Percentiles rank a stretch among this genome's conserved stretches.
phyloP scores from a whole-genome alignment of 2,113 vertebrate species.

The Carettochelys insculpta region DNA sequence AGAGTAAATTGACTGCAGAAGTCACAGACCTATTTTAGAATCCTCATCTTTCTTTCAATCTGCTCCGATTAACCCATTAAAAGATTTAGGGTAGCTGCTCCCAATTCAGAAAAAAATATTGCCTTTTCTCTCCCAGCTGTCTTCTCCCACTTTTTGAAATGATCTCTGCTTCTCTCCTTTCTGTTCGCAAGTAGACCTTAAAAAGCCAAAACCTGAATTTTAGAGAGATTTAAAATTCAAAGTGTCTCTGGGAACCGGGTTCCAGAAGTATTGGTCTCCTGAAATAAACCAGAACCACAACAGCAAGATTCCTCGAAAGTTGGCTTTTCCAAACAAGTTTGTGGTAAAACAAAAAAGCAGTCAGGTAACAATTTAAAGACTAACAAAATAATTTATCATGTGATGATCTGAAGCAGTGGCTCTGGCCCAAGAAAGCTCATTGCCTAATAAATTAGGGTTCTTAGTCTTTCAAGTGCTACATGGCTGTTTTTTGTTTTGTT shows the following conservation, averaged over 20 bases:
- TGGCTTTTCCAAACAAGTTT: not conserved
- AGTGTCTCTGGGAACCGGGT: fast-evolving
- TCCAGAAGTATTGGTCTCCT: not conserved
- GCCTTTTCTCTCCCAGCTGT: not conserved
- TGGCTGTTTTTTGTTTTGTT: too few species aligned
- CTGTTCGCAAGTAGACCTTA: too few species aligned
- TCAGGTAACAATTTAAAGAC: too few species aligned
- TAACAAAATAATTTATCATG: too few species aligned
- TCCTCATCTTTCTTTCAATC: not conserved
- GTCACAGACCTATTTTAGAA: conserved; percentile 47
- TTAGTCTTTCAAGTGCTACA: too few species aligned
- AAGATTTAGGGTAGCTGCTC: conserved; percentile 17
- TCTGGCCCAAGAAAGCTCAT: too few species aligned
- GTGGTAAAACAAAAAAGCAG: too few species aligned
- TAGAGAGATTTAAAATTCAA: not conserved
- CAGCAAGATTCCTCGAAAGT: not conserved
- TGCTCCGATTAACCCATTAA: conserved; percentile 40
- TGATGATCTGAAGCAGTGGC: too few species aligned
- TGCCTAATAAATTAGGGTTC: too few species aligned
- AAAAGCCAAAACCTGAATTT: not conserved
- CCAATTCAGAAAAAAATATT: not conserved
- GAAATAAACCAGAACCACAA: not conserved
- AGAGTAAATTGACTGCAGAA: conserved; percentile 35
- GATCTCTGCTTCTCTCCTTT: not conserved
- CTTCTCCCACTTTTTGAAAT: not conserved